phyloP scores from a whole-genome alignment of 2,888 invertebrate genomes.

The Cheilosia impressa region DNA sequence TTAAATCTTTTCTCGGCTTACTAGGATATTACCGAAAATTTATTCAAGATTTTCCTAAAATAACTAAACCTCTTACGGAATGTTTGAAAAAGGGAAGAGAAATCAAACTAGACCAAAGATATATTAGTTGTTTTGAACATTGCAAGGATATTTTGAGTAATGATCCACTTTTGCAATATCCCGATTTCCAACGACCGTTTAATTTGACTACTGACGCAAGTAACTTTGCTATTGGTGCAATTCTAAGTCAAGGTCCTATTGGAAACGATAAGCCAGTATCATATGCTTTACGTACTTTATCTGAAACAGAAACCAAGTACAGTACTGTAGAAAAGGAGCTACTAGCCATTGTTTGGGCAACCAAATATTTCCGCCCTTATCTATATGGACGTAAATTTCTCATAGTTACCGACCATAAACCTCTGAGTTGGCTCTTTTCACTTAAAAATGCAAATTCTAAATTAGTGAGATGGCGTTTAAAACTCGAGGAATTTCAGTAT shows the following conservation, averaged over 20 bases:
- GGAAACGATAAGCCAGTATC: constrained; percentile 75
- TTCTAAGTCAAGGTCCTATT: constrained; percentile 69
- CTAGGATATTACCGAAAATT: constrained; percentile 47
- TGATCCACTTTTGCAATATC: constrained; percentile 26
- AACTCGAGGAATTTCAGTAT: constrained; percentile 10
- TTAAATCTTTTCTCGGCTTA: constrained; percentile 27
- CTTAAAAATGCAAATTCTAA: constrained; percentile 19
- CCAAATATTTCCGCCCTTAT: constrained; percentile 80
- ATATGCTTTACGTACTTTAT: constrained; percentile 77
- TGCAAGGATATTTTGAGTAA: constrained; percentile 34
- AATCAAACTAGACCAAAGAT: constrained; percentile 12
- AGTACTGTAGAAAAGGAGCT: constrained; percentile 79
- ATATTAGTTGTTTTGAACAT: constrained; percentile 20
- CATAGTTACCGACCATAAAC: constrained; percentile 79
- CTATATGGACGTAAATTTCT: constrained; percentile 79
- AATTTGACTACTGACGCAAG: constrained; percentile 28
- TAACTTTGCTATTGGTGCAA: constrained; percentile 76
- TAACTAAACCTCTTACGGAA: constrained; percentile 34
- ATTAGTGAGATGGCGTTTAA: constrained; percentile 63
- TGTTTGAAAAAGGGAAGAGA: constrained; percentile 9
- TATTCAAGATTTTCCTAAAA: constrained; percentile 34
- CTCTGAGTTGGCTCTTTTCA: too few relatives aligned
- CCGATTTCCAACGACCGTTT: constrained; percentile 25
- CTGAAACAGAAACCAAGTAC: constrained; percentile 75
- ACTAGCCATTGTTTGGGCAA: constrained; percentile 78